Evolutionary conservation across 2,113 vertebrate genomes (phyloP).

Genomic region (Probosciger aterrimus): DNA sequence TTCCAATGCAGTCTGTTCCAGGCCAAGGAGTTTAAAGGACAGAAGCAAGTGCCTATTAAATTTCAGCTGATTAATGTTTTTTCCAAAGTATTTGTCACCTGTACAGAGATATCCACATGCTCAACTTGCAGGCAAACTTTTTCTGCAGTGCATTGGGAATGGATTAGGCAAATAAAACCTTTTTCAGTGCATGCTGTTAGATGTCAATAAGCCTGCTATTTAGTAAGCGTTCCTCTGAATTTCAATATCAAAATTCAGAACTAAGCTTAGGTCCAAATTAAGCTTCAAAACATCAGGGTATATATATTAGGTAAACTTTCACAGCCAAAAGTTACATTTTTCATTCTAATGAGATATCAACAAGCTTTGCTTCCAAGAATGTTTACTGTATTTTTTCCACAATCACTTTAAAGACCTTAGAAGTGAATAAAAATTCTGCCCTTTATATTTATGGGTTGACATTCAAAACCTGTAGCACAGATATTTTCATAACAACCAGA

Average conservation of each 20-base stretch:
- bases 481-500: neutral
- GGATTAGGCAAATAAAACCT: conserved; percentile 9
- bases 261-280: neutral
- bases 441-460: neutral
- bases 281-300: neutral
- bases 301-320: neutral
- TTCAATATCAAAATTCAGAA: neutral
- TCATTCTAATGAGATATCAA: neutral
- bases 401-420: neutral
- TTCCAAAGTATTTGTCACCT: conserved; percentile 50
- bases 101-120: neutral
- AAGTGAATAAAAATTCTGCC: neutral
- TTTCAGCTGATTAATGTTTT: conserved; percentile 66
- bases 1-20: conserved; percentile 55
- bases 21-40: conserved; percentile 39
- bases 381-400: neutral
- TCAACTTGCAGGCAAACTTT: conserved; percentile 30
- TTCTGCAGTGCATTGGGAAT: neutral
- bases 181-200: neutral
- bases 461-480: neutral
- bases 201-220: neutral
- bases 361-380: neutral
- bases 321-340: neutral
- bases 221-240: neutral
- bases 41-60: conserved; percentile 53